Evolutionary conservation across 2,113 vertebrate species (phyloP).

Genomic region (Phocoena phocoena): DNA sequence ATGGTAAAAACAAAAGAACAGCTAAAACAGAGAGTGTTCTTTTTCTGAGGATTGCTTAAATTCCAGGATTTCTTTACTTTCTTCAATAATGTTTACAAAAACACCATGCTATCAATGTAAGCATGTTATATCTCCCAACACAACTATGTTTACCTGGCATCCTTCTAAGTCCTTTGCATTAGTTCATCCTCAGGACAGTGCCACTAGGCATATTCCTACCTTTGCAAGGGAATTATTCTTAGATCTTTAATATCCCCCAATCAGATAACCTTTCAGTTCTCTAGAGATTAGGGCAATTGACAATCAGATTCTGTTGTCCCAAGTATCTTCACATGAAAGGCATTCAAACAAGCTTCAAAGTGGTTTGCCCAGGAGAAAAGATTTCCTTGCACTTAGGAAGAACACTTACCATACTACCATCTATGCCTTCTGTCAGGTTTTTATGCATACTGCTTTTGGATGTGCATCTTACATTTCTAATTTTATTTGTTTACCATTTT

Average conservation of each 20-base stretch:
- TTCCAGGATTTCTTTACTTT: neutral
- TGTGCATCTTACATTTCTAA: constrained; percentile 17
- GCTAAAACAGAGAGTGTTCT: neutral
- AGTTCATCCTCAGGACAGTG: neutral
- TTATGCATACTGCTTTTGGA: constrained; percentile 23
- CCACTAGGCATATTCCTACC: neutral
- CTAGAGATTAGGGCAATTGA: constrained; percentile 51
- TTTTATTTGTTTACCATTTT: constrained; percentile 45
- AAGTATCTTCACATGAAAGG: constrained; percentile 56
- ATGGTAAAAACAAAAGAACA: neutral
- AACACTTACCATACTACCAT: constrained; percentile 56
- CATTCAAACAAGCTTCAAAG: constrained; percentile 59
- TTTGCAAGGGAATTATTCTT: constrained; percentile 29
- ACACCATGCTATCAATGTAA: neutral
- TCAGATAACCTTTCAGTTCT: constrained; percentile 53
- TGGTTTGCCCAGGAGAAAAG: constrained; percentile 61
- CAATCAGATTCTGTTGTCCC: constrained; percentile 44
- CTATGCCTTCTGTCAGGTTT: constrained; percentile 57
- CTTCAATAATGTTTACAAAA: neutral
- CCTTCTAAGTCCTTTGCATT: neutral
- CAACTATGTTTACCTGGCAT: neutral
- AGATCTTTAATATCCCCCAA: neutral
- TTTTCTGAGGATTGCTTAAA: neutral
- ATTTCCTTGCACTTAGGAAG: constrained; percentile 58
- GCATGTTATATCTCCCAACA: neutral